Conservation (phyloP, 2,113 vertebrate species). For the Tapirus terrestris region DNA sequence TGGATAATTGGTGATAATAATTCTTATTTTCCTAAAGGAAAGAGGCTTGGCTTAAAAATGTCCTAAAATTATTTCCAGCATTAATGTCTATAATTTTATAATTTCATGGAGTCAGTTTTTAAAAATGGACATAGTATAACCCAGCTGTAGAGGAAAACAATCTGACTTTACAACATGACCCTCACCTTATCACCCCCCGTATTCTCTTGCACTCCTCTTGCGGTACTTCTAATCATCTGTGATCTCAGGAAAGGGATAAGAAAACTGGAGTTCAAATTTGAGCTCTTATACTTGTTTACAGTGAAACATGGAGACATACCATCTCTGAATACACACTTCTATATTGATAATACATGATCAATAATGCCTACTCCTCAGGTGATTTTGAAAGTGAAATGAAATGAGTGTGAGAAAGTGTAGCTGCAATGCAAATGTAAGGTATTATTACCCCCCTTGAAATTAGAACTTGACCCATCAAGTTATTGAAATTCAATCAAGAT, state of each 20-base stretch:
- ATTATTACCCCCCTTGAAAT: constrained; percentile 13
- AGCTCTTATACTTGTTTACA: background rate
- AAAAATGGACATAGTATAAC: background rate
- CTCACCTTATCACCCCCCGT: background rate
- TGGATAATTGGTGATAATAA: background rate
- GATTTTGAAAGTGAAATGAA: background rate
- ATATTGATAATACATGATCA: background rate
- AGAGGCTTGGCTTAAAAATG: background rate
- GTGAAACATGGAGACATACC: background rate
- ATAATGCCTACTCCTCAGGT: background rate
- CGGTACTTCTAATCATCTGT: background rate
- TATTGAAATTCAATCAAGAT: background rate
- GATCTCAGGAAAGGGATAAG: background rate
- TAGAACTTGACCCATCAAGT: background rate
- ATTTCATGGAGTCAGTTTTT: background rate
- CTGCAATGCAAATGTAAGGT: background rate
- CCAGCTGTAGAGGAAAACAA: background rate
- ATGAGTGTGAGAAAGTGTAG: background rate
- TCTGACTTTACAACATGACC: background rate
- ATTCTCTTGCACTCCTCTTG: background rate
- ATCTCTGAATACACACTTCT: background rate
- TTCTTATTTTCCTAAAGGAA: background rate
- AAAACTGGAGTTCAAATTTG: background rate
- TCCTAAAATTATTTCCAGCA: background rate
- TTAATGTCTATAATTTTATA: background rate